Percentiles rank a stretch among this genome's conserved stretches.
These are phyloP conservation scores for Hymenochirus boettgeri DNA, from an alignment of 2,113 vertebrate genomes.

Conservation along the genomic window DNA sequence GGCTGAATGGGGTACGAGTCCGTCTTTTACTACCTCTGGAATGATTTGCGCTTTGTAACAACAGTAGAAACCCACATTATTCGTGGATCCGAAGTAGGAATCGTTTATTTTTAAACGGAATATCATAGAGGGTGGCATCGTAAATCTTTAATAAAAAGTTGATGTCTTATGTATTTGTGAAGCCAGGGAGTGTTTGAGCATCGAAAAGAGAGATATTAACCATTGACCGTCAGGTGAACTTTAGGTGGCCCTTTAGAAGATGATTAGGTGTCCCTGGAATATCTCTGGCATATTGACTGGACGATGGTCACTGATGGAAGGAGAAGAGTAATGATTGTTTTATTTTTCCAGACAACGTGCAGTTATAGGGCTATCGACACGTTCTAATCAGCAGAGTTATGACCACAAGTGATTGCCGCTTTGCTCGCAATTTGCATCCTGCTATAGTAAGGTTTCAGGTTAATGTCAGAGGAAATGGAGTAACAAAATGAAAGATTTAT, in stretches of 20 bases:
- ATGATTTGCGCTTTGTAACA: no score
- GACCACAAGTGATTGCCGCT: neutral
- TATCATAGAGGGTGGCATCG: neutral
- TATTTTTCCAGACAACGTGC: no score
- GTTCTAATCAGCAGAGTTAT: slow-evolving; percentile 1
- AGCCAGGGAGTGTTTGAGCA: slow-evolving; percentile 5
- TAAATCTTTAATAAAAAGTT: slow-evolving; percentile 9
- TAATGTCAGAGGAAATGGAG: neutral
- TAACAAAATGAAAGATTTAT: neutral
- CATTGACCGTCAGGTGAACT: slow-evolving; percentile 26
- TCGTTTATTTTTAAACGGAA: neutral
- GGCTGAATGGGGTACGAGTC: no score
- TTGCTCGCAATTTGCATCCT: neutral
- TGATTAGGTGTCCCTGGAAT: slow-evolving; percentile 31
- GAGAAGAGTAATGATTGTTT: slow-evolving; percentile 26
- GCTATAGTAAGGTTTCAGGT: neutral
- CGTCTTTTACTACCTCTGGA: no score
- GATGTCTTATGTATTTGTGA: slow-evolving; percentile 27
- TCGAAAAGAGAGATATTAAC: slow-evolving; percentile 18
- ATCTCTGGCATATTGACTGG: slow-evolving; percentile 22
- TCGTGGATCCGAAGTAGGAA: no score
- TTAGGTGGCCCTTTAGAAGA: slow-evolving; percentile 33
- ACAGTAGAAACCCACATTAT: no score
- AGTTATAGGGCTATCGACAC: slow-evolving; percentile 3
- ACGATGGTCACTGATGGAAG: slow-evolving; percentile 25